A percentile compares a stretch with the other conserved stretches of the same genome.
Conservation (phyloP, 64 coral and sea anemone genomes). For the Pachyseris speciosa region DNA sequence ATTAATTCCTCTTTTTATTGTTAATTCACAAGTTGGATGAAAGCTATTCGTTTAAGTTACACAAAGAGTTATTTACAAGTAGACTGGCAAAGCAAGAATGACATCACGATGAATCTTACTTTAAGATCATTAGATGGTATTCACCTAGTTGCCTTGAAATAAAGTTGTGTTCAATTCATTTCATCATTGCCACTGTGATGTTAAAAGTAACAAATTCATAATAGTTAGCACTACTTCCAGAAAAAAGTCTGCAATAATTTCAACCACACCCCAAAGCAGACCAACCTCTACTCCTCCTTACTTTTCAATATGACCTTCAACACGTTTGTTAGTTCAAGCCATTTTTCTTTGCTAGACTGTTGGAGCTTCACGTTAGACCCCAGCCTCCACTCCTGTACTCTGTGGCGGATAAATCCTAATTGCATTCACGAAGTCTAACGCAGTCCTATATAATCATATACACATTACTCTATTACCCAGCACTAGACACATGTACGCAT, state of each 20-base stretch:
- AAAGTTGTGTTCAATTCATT: conserved; percentile 16
- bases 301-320: too few relatives aligned
- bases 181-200: background rate
- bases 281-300: too few relatives aligned
- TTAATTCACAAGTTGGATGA: too few relatives aligned
- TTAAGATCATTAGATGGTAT: background rate
- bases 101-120: conserved; percentile 4
- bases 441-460: background rate
- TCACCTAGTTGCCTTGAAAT: conserved; percentile 14
- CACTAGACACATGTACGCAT: background rate
- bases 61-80: background rate
- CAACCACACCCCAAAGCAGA: too few relatives aligned
- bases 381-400: background rate
- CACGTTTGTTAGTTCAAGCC: too few relatives aligned
- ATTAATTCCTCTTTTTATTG: too few relatives aligned
- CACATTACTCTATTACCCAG: conserved; percentile 25
- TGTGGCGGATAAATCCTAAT: background rate
- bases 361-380: background rate
- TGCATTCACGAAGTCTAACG: background rate
- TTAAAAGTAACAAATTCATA: conserved; percentile 9
- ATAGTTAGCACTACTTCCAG: conserved; percentile 14
- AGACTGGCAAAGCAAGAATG: too few relatives aligned
- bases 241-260: too few relatives aligned
- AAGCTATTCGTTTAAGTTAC: too few relatives aligned
- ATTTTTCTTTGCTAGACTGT: background rate